A percentile compares a stretch with the other conserved stretches of the same genome.
Evolutionary conservation across 2,888 invertebrate genomes (phyloP).

Genomic region (Napeogenes sylphis): DNA sequence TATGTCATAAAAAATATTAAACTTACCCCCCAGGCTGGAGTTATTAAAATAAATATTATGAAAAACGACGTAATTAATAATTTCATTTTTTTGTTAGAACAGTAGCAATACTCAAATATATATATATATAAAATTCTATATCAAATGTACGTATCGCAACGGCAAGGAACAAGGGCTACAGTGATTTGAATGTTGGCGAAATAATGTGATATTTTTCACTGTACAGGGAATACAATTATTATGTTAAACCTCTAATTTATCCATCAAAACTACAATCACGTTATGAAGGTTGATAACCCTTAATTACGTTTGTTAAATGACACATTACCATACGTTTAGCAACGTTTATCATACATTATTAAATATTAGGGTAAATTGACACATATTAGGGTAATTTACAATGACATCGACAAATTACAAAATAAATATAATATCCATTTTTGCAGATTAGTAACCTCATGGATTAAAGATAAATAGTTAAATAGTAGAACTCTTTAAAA

Average conservation of each 20-base stretch:
- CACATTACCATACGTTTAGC: constrained; percentile 5
- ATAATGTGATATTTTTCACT: neutral
- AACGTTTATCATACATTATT: neutral
- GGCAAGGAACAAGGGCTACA: neutral
- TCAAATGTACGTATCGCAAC: neutral
- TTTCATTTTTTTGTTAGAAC: no score
- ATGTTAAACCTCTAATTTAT: neutral
- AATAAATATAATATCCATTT: no score
- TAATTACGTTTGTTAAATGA: neutral
- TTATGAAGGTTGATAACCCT: constrained; percentile 3
- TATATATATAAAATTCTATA: no score
- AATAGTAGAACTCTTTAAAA: no score
- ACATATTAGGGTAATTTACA: no score
- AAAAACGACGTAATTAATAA: no score
- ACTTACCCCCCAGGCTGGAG: constrained; percentile 12
- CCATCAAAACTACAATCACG: neutral
- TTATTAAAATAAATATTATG: no score
- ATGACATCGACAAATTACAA: no score
- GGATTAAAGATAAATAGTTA: no score
- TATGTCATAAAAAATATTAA: neutral
- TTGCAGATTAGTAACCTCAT: no score
- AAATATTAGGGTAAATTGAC: no score
- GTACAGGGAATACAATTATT: neutral
- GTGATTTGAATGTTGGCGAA: neutral
- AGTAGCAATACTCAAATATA: no score